A percentile compares a stretch with the other conserved stretches of the same genome.
Evolutionary conservation across 1,140 invertebrate species (phyloP).

Genomic region (Mesaphorura yosii): DNA sequence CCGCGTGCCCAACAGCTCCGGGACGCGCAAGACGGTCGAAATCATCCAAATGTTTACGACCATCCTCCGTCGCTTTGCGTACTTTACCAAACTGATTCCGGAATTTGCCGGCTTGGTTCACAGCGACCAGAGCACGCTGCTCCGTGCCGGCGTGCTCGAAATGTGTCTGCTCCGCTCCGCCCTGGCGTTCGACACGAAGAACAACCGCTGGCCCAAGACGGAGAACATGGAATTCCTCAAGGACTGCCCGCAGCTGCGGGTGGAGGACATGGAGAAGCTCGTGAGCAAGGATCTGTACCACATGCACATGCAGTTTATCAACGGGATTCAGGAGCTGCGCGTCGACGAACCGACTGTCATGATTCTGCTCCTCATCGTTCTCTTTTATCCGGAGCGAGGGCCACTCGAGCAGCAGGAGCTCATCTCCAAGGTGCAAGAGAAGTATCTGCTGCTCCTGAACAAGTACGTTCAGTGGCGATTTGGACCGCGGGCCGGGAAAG

Average conservation of each 20-base stretch:
- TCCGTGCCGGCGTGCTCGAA: slow-evolving; percentile 43
- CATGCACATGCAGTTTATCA: slow-evolving; percentile 43
- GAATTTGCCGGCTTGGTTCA: slow-evolving; percentile 38
- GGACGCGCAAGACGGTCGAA: slow-evolving; percentile 23
- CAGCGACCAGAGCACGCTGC: slow-evolving; percentile 40
- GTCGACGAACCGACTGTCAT: slow-evolving; percentile 41
- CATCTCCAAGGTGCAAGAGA: slow-evolving; percentile 40
- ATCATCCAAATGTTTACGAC: slow-evolving; percentile 36
- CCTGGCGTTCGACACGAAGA: slow-evolving; percentile 32
- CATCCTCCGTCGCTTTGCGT: slow-evolving; percentile 34
- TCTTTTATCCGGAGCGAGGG: slow-evolving; percentile 43
- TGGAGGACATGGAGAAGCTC: slow-evolving; percentile 34
- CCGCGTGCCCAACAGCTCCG: slow-evolving; percentile 3
- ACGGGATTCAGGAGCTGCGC: slow-evolving; percentile 36
- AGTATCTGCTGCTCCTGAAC: slow-evolving; percentile 40
- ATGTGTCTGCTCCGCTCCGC: slow-evolving; percentile 41
- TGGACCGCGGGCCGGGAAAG: slow-evolving; percentile 34
- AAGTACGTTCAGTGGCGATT: slow-evolving; percentile 42
- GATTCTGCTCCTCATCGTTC: slow-evolving; percentile 41
- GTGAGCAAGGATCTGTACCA: slow-evolving; percentile 37
- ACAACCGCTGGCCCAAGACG: slow-evolving; percentile 31
- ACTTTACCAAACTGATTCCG: slow-evolving; percentile 33
- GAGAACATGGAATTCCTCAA: slow-evolving; percentile 16
- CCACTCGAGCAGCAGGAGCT: slow-evolving; percentile 34
- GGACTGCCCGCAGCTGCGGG: slow-evolving; percentile 19